Evolutionary conservation across 1,140 invertebrate species (phyloP), one percentile per base, ranked within the genome.

Genomic region (Aphaenogaster rudis): DNA sequence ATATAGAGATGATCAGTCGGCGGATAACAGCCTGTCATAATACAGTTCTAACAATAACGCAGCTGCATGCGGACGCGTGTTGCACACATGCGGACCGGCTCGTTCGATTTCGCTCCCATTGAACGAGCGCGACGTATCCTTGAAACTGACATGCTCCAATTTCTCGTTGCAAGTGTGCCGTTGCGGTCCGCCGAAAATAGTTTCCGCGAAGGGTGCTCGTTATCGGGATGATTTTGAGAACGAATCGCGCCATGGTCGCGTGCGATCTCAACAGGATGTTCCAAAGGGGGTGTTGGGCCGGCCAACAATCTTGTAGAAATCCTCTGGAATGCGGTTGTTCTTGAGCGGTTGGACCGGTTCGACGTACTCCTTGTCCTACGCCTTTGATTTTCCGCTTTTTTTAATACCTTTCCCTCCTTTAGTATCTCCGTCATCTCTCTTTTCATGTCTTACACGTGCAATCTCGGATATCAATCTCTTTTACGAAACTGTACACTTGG

Each of bases 241-340:
- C 48, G 66, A 42, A 17, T 57, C 64, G 77, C 57, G 21, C 17
- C 33, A 21, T 28, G 33, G 8, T 64, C 28, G 45, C 13, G 13
- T 11, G 36, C 77, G 59, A 81, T 71, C 50, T 54, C 67, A 72
- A 39, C 45, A 66, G 59, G 28, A 80, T 79, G 57, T 15, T 8
- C 39, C 76, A 50, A 86, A 80, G 71, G 84, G 84, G 48, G 64
- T 87, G 77, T 54, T 54, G 48, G 66, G 13, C 3, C 21, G 67
- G 17, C 21, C 66, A 50, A 50, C 50, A 66, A 36, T 82, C 69
- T 74, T 52, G 71, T 61, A 66, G 69, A 88, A 86, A 81, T 81
- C 48, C 52, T 67, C 17, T 48, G 88, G 88, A 88, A 88, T 88
- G 88, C 64, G 71, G 88, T 87, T 88, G 86, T 57, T 87, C 88